A percentile compares a stretch with the other conserved stretches of the same genome.
Evolutionary conservation across 64 coral and sea anemone genomes (phyloP).

Genomic region (Stichodactyla helianthus): DNA sequence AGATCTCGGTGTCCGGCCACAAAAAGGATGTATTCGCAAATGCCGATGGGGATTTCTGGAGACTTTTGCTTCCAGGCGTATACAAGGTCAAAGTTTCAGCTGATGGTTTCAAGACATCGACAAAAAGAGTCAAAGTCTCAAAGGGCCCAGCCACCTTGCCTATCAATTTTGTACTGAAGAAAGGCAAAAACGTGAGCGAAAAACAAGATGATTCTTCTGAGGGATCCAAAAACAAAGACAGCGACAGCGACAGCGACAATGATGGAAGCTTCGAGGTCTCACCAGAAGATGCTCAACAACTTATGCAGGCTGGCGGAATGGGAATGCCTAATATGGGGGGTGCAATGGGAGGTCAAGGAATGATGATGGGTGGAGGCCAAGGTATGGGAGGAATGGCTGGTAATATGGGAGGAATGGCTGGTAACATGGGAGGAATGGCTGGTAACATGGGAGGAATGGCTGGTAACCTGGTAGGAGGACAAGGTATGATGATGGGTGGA

Average conservation of each 20-base stretch:
- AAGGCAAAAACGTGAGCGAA: slow-evolving; percentile 37
- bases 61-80: slow-evolving; percentile 70
- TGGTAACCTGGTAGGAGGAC: slow-evolving; percentile 33
- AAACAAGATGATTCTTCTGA: slow-evolving; percentile 17
- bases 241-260: slow-evolving; percentile 19
- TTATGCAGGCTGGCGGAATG: slow-evolving; percentile 26
- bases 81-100: slow-evolving; percentile 62
- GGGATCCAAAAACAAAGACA: slow-evolving; percentile 13
- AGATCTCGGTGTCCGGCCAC: slow-evolving; percentile 53
- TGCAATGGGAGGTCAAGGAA: slow-evolving; percentile 19
- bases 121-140: slow-evolving; percentile 55
- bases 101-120: slow-evolving; percentile 42
- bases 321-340: slow-evolving; percentile 6
- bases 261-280: slow-evolving; percentile 56
- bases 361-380: slow-evolving; percentile 39
- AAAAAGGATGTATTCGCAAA: slow-evolving; percentile 73
- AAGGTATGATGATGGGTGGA: slow-evolving; percentile 19
- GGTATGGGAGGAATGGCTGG: slow-evolving; percentile 27
- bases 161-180: slow-evolving; percentile 84
- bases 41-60: slow-evolving; percentile 86
- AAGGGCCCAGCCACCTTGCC: slow-evolving; percentile 35
- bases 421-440: slow-evolving; percentile 8
- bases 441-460: slow-evolving; percentile 3
- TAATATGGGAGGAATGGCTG: slow-evolving; percentile 13
- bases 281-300: slow-evolving; percentile 43